Base-by-base conservation (phyloP, 2,888 invertebrate genomes). In the Brachynemurus nebulosus region DNA sequence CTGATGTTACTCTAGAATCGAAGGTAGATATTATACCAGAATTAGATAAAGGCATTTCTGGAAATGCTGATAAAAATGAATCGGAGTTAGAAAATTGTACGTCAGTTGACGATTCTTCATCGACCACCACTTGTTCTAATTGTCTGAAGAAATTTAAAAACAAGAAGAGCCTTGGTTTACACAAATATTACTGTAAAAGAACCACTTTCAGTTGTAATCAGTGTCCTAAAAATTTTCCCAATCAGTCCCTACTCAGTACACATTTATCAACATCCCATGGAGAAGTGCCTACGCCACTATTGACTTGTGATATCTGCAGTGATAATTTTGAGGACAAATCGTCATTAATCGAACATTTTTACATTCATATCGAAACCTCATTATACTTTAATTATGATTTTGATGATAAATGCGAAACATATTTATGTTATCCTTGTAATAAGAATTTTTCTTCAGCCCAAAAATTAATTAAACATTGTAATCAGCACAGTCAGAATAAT, bases 131-230 rank as follows among this genome's bases (percentile, higher is more conserved):
- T 12, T 30, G 30, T 30, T 12, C 6, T 30, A 12, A 30, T 30
- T 30, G 30, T 11, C 14, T 14, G n/a, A n/a, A 30, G 6, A 14
- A 30, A 11, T 30, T 30, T 14, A 30, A 4, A n/a, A 12, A n/a
- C 5, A 14, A 30, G 14, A 12, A 12, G n/a, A 30, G 45, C n/a
- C 54, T 57, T 47, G 47, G 53, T 8, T 47, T 40, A 20, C 48
- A 52, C 40, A 47, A 46, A 20, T 45, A 47, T 17, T 48, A 45
- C 39, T 39, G 39, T 18, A 35, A 46, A 17, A 36, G 35, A n/a
- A 44, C 30, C 16, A 27, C 21, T 21, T 49, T 50, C 47, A 20
- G 25, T 12, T 54, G 54, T 41, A 27, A 33, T 9, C 46, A 35
- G 17, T 54, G 54, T 45, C 34, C 44, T 17, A 23, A 25, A 7